These are phyloP conservation scores for Eilema sororculum DNA, from an alignment of 2,888 invertebrate genomes.

Conservation along the genomic window DNA sequence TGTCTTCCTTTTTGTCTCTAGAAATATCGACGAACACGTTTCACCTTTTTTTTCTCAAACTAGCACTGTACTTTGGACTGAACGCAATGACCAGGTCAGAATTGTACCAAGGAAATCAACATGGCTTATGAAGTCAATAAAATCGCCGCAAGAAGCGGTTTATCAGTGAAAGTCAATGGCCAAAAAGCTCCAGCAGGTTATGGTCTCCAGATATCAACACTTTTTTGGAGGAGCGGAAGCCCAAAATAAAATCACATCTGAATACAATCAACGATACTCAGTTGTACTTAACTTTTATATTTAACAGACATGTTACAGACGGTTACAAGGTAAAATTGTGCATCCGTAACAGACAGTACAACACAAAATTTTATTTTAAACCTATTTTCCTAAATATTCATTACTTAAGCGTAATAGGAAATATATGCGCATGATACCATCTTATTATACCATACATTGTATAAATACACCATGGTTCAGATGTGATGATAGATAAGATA, in stretches of 20 bases:
- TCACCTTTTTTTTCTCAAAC: no score
- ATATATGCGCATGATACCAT: background rate
- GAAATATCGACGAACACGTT: no score
- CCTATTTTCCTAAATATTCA: background rate
- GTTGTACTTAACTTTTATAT: background rate
- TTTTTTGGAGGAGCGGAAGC: background rate
- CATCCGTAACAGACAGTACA: background rate
- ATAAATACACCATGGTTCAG: slow-evolving; percentile 29
- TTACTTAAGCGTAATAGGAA: background rate
- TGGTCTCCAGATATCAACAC: no score
- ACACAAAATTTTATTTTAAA: background rate
- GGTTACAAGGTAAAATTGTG: background rate
- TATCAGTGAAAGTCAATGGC: background rate
- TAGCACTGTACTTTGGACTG: no score
- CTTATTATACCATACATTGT: slow-evolving; percentile 20
- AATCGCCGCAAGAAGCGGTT: background rate
- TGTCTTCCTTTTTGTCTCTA: no score
- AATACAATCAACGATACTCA: background rate
- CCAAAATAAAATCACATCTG: background rate
- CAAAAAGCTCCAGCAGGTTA: no score
- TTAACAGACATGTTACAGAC: background rate
- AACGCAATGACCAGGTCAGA: no score
- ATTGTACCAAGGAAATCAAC: no score
- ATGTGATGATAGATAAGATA: slow-evolving; percentile 44
- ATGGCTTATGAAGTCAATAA: no score